Conservation (phyloP, 2,797 vertebrate species). For the Oreortyx pictus region DNA sequence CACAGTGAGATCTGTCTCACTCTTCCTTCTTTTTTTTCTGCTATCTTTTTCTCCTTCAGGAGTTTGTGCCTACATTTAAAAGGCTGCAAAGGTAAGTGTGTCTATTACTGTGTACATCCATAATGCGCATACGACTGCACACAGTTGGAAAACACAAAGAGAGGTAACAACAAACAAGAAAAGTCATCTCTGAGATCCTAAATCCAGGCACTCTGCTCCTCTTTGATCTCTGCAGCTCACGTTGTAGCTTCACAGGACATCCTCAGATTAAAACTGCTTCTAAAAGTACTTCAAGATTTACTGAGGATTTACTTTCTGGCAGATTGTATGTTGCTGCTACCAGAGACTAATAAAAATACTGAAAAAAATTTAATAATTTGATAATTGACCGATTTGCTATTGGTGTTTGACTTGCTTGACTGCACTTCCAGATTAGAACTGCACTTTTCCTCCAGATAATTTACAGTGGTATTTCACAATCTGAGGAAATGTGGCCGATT, state of each 20-base stretch:
- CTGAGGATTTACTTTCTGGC: background rate
- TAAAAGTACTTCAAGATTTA: conserved; percentile 1
- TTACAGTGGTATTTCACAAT: conserved; percentile 71
- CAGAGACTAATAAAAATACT: conserved; percentile 28
- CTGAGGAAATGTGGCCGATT: conserved; percentile 70
- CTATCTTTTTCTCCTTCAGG: background rate
- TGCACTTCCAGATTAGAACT: conserved; percentile 47
- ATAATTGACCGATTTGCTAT: conserved; percentile 56
- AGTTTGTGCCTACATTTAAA: background rate
- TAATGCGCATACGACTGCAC: background rate
- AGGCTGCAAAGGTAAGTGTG: conserved; percentile 25
- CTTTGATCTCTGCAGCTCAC: conserved; percentile 1
- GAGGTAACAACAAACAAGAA: background rate
- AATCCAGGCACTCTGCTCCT: background rate
- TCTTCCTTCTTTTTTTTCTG: background rate
- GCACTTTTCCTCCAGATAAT: conserved; percentile 66
- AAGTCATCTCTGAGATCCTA: background rate
- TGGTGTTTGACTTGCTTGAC: conserved; percentile 62
- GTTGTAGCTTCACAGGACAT: background rate
- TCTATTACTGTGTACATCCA: conserved; percentile 38
- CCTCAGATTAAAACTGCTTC: conserved; percentile 32
- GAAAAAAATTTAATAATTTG: conserved; percentile 52
- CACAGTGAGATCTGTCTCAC: background rate
- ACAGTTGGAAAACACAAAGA: background rate
- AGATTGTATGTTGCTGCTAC: background rate